These are phyloP conservation scores for Hylia prasina DNA, from an alignment of 2,113 vertebrate species.

Conservation along the genomic window DNA sequence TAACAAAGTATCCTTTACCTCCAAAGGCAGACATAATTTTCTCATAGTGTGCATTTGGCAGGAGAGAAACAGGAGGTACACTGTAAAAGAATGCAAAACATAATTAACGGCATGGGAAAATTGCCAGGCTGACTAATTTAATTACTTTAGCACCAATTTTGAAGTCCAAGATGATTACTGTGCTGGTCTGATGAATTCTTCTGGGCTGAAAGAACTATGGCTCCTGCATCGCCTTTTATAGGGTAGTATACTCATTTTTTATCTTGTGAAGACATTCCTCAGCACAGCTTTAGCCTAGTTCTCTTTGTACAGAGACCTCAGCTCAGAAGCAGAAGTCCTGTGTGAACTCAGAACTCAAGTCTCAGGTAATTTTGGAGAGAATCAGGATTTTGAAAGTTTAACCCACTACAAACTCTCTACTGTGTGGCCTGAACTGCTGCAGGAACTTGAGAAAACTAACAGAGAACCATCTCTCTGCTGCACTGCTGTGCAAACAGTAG, in stretches of 20 bases:
- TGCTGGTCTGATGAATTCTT: neutral
- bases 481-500: neutral
- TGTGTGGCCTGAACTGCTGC: neutral
- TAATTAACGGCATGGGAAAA: neutral
- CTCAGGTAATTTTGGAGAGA: neutral
- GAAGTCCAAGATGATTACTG: neutral
- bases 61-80: slow-evolving; percentile 83
- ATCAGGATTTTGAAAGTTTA: neutral
- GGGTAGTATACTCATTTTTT: neutral
- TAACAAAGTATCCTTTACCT: slow-evolving; percentile 88
- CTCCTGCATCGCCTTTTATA: neutral
- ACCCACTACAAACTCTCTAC: neutral
- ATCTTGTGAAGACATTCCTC: neutral
- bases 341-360: neutral
- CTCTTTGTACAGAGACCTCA: neutral
- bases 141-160: neutral
- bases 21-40: slow-evolving; percentile 90
- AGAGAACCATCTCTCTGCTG: neutral
- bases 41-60: slow-evolving; percentile 91
- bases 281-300: neutral
- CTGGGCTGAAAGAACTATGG: neutral
- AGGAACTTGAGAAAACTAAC: neutral
- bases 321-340: neutral
- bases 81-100: slow-evolving; percentile 62
- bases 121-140: neutral